These are phyloP conservation scores for Gymnothorax javanicus DNA, from an alignment of 2,797 vertebrate genomes.

Conservation along the genomic window DNA sequence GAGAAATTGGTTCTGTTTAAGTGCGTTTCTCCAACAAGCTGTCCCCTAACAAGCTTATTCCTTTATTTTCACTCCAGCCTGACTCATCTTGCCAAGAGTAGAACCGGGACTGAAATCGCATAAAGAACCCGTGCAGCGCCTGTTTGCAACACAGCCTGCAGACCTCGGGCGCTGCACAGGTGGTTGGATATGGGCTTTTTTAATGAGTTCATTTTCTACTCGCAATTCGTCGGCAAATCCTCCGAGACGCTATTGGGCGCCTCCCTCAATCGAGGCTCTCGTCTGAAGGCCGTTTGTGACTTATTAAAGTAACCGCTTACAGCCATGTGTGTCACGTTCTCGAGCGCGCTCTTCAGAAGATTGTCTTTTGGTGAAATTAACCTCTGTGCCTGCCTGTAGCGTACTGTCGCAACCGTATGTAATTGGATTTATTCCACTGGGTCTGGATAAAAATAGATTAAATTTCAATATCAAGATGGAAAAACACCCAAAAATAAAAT, in stretches of 20 bases:
- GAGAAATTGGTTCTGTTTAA: neutral
- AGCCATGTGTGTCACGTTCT: constrained; percentile 2
- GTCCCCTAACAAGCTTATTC: neutral
- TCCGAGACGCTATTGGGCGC: neutral
- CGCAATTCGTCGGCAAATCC: neutral
- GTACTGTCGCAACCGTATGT: neutral
- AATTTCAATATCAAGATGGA: neutral
- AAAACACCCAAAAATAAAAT: neutral
- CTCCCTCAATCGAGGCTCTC: neutral
- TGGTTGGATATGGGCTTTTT: neutral
- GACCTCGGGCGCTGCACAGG: neutral
- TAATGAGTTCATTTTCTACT: constrained; percentile 6
- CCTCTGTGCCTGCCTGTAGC: constrained; percentile 12
- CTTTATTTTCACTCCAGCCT: neutral
- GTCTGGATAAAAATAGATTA: constrained; percentile 19
- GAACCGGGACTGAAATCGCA: neutral
- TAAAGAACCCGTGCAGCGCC: neutral
- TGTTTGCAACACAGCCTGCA: neutral
- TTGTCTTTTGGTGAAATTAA: constrained; percentile 15
- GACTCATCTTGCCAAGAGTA: neutral
- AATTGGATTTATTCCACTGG: constrained; percentile 3
- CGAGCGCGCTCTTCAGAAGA: neutral
- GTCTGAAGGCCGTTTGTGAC: neutral
- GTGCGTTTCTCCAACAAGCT: neutral
- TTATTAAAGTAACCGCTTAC: constrained; percentile 18